Percentiles rank a stretch among this genome's conserved stretches.
Evolutionary conservation across 1,140 invertebrate species (phyloP).

Genomic region (Tachypleus tridentatus): DNA sequence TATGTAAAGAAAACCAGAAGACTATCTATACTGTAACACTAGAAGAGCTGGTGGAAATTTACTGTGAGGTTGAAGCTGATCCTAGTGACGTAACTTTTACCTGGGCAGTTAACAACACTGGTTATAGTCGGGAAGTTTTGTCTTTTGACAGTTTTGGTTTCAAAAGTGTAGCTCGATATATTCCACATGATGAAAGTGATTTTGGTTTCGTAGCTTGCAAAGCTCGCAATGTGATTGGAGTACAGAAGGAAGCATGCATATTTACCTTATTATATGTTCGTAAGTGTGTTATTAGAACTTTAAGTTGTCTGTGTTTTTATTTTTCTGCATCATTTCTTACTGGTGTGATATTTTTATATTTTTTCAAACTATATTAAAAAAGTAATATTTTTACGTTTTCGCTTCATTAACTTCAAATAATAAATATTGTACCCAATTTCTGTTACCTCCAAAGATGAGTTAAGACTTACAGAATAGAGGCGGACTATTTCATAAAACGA

Average conservation of each 20-base stretch:
- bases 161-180: conserved; percentile 58
- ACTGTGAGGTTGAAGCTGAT: conserved; percentile 77
- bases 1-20: conserved; percentile 64
- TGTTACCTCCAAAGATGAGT: no score
- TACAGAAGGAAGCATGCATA: conserved; percentile 24
- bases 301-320: no score
- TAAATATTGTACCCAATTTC: no score
- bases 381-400: no score
- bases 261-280: no score
- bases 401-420: no score
- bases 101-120: conserved; percentile 87
- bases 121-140: conserved; percentile 56
- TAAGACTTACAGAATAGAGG: no score
- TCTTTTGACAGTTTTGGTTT: conserved; percentile 31
- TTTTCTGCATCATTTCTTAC: no score
- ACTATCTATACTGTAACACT: conserved; percentile 75
- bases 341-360: no score
- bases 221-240: conserved; percentile 24
- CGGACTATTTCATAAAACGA: no score
- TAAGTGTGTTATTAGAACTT: no score
- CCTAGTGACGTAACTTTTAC: conserved; percentile 61
- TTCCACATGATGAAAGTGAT: conserved; percentile 49
- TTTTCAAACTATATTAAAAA: no score
- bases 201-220: conserved; percentile 45
- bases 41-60: conserved; percentile 72